A percentile compares a stretch with the other conserved stretches of the same genome.
Conservation (phyloP, 2,888 invertebrate species). For the Ophonus ardosiacus region DNA sequence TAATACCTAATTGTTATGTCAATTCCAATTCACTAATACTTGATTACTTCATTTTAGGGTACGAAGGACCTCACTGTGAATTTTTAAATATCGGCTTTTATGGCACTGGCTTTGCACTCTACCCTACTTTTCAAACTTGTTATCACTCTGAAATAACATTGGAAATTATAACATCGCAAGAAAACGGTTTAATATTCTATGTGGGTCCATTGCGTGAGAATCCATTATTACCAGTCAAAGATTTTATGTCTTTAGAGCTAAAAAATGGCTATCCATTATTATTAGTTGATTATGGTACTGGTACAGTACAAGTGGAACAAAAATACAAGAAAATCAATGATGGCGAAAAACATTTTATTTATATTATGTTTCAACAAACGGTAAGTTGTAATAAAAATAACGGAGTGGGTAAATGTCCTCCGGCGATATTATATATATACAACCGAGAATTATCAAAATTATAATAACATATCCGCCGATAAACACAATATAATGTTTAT, state of each 20-base stretch:
- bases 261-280: constrained; percentile 89
- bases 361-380: constrained; percentile 80
- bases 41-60: constrained; percentile 71
- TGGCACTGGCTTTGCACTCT: constrained; percentile 96
- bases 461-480: too few species aligned
- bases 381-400: constrained; percentile 66
- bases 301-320: constrained; percentile 84
- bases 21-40: too few species aligned
- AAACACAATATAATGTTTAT: too few species aligned
- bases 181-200: constrained; percentile 93
- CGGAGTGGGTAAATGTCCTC: too few species aligned
- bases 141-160: constrained; percentile 89
- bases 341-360: constrained; percentile 92
- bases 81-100: constrained; percentile 91
- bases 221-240: constrained; percentile 82
- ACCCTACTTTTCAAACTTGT: constrained; percentile 91
- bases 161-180: constrained; percentile 86
- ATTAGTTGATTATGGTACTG: constrained; percentile 92
- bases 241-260: constrained; percentile 94
- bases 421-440: too few species aligned
- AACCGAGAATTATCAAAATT: too few species aligned
- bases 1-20: neutral
- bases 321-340: constrained; percentile 86
- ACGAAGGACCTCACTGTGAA: constrained; percentile 94
- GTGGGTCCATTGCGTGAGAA: constrained; percentile 88